These are phyloP conservation scores for Ctenosaura bakeri DNA, from an alignment of 2,797 vertebrate species.

Conservation along the genomic window DNA sequence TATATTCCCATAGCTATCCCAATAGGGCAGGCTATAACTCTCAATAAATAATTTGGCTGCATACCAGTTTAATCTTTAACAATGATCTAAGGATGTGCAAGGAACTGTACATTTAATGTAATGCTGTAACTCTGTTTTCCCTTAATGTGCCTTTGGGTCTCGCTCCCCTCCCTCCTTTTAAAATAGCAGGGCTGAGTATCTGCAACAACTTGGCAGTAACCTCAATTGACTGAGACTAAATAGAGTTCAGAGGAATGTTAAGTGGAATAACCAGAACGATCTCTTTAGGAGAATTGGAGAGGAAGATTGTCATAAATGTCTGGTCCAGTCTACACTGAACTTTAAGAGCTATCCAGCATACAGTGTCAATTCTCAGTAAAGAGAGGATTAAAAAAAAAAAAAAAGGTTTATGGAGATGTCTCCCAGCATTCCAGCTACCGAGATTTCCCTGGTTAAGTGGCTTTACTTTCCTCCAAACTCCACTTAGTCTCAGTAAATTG, in stretches of 20 bases:
- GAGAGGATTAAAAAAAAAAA: background rate
- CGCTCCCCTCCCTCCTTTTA: background rate
- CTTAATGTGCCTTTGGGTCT: background rate
- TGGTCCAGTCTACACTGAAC: conserved; percentile 44
- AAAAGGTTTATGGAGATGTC: conserved; percentile 32
- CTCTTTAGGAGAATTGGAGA: conserved; percentile 29
- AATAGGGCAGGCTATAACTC: background rate
- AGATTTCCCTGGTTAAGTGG: conserved; percentile 45
- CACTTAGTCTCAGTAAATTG: conserved; percentile 54
- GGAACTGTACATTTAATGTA: background rate
- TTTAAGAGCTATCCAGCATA: conserved; percentile 34
- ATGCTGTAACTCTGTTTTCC: background rate
- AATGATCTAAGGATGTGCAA: background rate
- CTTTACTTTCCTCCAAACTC: conserved; percentile 59
- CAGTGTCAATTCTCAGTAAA: conserved; percentile 22
- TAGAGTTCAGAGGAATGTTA: conserved; percentile 33
- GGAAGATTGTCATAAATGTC: conserved; percentile 37
- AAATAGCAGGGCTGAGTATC: conserved; percentile 21
- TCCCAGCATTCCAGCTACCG: conserved; percentile 48
- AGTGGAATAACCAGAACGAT: conserved; percentile 34
- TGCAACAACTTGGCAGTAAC: conserved; percentile 48
- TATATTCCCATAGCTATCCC: background rate
- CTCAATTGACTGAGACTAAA: conserved; percentile 33
- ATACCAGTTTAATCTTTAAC: background rate
- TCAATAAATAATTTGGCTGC: conserved; percentile 3